Evolutionary conservation across 1,140 invertebrate genomes (phyloP), one percentile per base, ranked within the genome.

Genomic region (Nasonia vitripennis): DNA sequence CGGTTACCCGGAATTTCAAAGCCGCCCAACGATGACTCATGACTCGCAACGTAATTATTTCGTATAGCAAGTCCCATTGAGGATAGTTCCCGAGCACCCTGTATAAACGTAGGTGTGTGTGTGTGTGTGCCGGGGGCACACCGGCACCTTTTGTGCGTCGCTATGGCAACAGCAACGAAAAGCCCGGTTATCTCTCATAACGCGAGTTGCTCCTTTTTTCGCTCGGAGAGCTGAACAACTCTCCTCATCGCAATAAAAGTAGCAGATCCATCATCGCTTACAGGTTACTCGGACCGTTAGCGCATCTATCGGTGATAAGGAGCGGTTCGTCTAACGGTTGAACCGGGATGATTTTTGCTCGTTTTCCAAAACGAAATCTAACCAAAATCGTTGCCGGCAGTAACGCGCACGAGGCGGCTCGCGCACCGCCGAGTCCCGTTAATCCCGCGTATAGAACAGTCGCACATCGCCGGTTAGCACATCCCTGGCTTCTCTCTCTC

Each of bases 81-180:
- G 17, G 17, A 62, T 20, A 12, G 48, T 51, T 51, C 10, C 55
- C 17, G 55, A 62, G 55, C 55, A 62, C 55, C 55, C 55, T 62
- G 55, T 62, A 62, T 62, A 62, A 51, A 4, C 67, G 68, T 12
- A 71, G 2, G 9, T 34, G 14, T 68, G 41, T 12, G 17, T 20
- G n/a, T 45, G 62, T 27, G 55, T 62, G 20, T 62, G 78, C 70
- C 67, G 12, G 23, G 41, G n/a, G 67, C 77, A 73, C 45, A 45
- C 78, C 78, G 51, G 41, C 51, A 80, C 68, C 78, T 85, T 85
- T 85, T 73, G 20, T 23, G 68, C 31, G 83, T 85, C 70, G 83
- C 78, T 80, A 85, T 85, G 78, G 83, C 37, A 74, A 85, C 83
- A 67, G 31, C 48, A 67, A 73, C 68, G 48, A 75, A 79, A 31